Percentiles rank a stretch among this genome's conserved stretches.
phyloP scores from a whole-genome alignment of 2,113 vertebrate genomes.

The Pionites leucogaster region DNA sequence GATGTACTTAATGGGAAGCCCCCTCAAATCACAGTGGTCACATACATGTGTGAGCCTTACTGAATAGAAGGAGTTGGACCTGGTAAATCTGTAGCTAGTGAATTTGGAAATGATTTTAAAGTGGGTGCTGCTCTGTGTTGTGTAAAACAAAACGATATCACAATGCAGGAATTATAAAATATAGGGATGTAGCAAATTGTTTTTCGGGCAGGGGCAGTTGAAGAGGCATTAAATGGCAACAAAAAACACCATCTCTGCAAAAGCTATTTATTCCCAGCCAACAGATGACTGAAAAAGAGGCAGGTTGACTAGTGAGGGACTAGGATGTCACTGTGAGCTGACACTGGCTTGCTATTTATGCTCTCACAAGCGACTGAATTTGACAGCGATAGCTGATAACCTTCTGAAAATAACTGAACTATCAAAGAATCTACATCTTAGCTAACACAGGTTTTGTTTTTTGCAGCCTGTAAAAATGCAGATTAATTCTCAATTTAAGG shows the following conservation, averaged over 20 bases:
- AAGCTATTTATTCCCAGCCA: conserved; percentile 26
- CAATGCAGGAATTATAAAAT: neutral
- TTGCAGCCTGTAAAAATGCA: conserved; percentile 3
- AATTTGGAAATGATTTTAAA: neutral
- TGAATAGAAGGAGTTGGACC: conserved; percentile 16
- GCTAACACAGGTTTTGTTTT: neutral
- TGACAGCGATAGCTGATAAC: conserved; percentile 33
- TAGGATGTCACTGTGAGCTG: neutral
- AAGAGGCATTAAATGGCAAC: neutral
- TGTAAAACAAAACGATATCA: neutral
- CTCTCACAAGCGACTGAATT: neutral
- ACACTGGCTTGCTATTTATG: conserved; percentile 8
- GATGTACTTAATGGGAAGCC: neutral
- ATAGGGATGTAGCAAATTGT: neutral
- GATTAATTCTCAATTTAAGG: neutral
- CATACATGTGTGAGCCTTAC: neutral
- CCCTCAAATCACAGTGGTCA: neutral
- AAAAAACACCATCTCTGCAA: neutral
- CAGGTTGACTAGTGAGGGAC: conserved; percentile 2
- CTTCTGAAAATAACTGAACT: conserved; percentile 36
- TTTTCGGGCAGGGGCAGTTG: neutral
- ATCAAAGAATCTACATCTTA: neutral
- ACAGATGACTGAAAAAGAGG: neutral
- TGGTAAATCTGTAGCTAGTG: conserved; percentile 39
- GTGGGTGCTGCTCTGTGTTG: neutral